These are phyloP conservation scores for Megaleporinus macrocephalus DNA, from an alignment of 2,113 vertebrate genomes.

Conservation along the genomic window DNA sequence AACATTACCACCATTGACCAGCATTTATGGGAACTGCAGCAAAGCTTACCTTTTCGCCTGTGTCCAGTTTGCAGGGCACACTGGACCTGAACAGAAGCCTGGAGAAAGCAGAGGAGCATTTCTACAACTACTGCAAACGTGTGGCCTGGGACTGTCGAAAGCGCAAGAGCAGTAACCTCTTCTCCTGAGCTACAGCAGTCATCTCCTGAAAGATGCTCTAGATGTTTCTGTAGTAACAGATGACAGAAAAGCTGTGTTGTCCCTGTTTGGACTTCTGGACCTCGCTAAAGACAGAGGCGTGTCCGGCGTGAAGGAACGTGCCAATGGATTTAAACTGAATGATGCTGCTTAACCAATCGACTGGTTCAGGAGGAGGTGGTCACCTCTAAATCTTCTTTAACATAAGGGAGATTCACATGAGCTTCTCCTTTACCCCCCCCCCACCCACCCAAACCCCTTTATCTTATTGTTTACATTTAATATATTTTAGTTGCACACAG, in stretches of 20 bases:
- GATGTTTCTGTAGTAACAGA: background rate
- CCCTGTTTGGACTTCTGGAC: background rate
- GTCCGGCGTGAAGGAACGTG: background rate
- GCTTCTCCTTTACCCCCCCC: background rate
- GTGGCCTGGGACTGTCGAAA: constrained; percentile 66
- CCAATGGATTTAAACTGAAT: constrained; percentile 11
- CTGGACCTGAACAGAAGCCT: constrained; percentile 77
- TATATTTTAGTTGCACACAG: background rate
- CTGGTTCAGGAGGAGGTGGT: background rate
- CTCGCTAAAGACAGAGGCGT: background rate
- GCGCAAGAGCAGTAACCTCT: constrained; percentile 71
- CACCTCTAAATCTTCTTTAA: background rate
- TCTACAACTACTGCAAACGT: constrained; percentile 80
- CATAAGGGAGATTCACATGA: background rate
- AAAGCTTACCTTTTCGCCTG: background rate
- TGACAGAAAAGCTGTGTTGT: background rate
- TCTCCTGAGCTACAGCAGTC: constrained; percentile 65
- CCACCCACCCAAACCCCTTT: no score
- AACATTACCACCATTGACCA: no score
- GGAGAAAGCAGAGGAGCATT: constrained; percentile 77
- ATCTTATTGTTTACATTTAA: background rate
- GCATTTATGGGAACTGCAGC: no score
- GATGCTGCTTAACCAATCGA: constrained; percentile 44
- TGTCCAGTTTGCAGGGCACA: constrained; percentile 75
- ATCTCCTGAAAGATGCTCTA: background rate